phyloP scores from a whole-genome alignment of 2,113 vertebrate genomes.

The Megaceryle maxima region DNA sequence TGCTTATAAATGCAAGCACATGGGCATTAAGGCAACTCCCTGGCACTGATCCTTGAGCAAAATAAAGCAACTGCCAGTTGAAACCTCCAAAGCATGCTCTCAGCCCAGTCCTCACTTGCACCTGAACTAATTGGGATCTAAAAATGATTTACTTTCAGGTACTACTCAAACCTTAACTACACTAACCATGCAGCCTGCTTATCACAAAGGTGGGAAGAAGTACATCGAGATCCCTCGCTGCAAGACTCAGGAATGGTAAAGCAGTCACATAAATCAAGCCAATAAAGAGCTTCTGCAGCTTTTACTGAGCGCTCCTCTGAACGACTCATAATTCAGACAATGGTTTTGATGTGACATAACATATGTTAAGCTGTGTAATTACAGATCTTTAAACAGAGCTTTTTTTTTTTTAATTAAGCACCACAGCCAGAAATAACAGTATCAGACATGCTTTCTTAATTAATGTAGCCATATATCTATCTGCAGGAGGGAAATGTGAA shows the following conservation, averaged over 20 bases:
- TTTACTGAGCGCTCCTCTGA: fast-evolving
- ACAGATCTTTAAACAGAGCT: neutral
- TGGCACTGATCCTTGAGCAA: neutral
- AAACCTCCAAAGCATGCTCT: neutral
- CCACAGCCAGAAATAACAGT: slow-evolving; percentile 16
- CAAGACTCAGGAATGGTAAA: neutral
- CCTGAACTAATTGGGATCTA: neutral
- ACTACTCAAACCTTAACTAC: neutral
- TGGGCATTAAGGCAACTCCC: neutral
- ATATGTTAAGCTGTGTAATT: slow-evolving; percentile 59
- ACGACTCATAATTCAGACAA: neutral
- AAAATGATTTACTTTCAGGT: neutral
- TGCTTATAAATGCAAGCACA: neutral
- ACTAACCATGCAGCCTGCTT: neutral
- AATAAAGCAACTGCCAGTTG: neutral
- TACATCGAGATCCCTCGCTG: neutral
- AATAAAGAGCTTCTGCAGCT: slow-evolving; percentile 2
- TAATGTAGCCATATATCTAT: slow-evolving; percentile 14
- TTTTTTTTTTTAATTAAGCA: slow-evolving; percentile 4
- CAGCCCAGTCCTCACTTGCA: neutral
- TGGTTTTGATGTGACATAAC: slow-evolving; percentile 41
- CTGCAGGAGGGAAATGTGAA: slow-evolving; percentile 7
- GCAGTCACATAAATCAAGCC: neutral
- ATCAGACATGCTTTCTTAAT: slow-evolving; percentile 21
- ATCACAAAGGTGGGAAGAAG: neutral